A percentile compares a stretch with the other conserved stretches of the same genome.
Conservation (phyloP, 2,888 invertebrate species). For the Eudemis profundana region DNA sequence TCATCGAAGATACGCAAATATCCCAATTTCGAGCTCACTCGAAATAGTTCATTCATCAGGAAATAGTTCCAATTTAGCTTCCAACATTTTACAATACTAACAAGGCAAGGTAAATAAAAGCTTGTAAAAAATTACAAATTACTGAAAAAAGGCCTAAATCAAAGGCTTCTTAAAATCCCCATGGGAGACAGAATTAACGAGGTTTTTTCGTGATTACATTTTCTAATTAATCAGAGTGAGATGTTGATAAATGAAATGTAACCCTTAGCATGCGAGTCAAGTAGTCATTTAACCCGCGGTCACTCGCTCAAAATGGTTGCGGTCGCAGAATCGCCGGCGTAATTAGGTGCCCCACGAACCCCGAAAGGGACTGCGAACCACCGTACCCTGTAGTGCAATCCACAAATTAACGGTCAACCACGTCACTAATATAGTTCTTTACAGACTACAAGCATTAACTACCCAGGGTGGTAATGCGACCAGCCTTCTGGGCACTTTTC, state of each 20-base stretch:
- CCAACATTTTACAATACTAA: no score
- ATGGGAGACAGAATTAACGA: background rate
- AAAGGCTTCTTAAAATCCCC: background rate
- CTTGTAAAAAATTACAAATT: background rate
- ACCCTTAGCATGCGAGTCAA: constrained; percentile 43
- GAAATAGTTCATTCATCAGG: no score
- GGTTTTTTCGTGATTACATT: background rate
- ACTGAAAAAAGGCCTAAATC: no score
- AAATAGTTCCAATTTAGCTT: no score
- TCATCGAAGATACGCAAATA: no score
- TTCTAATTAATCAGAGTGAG: constrained; percentile 28
- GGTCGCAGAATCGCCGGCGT: constrained; percentile 36
- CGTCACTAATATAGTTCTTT: no score
- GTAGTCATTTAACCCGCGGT: constrained; percentile 47
- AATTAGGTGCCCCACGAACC: constrained; percentile 40
- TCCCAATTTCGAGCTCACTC: no score
- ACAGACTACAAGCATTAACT: no score
- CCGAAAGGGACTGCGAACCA: constrained; percentile 35
- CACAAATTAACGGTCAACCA: no score
- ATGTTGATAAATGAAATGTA: constrained; percentile 43
- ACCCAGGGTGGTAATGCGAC: no score
- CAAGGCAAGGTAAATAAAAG: no score
- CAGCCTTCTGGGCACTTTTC: no score
- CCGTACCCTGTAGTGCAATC: constrained; percentile 9
- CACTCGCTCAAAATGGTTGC: constrained; percentile 48